Evolutionary conservation across 2,797 vertebrate genomes (phyloP).

Genomic region (Channallabes apus): DNA sequence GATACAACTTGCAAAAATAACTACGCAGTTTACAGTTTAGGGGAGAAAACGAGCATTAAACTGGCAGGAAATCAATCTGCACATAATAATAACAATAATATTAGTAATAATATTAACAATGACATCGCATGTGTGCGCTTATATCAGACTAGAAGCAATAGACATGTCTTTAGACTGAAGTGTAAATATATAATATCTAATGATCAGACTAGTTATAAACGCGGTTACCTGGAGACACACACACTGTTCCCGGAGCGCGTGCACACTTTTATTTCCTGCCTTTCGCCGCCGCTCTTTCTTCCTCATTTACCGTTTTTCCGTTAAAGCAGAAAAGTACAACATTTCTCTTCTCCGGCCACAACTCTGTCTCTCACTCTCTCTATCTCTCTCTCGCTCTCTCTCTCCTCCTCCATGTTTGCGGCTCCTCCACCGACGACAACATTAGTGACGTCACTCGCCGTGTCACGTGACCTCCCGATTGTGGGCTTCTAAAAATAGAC

Average conservation of each 20-base stretch:
- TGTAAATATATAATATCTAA: too few species aligned
- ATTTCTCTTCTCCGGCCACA: conserved; percentile 36
- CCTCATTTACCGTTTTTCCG: conserved; percentile 7
- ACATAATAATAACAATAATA: too few species aligned
- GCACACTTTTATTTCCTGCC: conserved; percentile 4
- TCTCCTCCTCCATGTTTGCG: conserved; percentile 76
- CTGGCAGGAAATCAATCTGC: neutral
- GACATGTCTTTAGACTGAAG: neutral
- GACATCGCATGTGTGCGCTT: neutral
- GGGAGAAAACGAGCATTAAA: neutral
- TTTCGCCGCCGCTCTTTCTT: neutral
- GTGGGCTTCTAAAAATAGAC: conserved; percentile 82
- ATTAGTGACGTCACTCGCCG: conserved; percentile 85
- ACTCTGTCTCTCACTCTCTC: conserved; percentile 15
- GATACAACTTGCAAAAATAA: neutral
- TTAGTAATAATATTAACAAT: neutral
- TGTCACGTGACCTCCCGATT: conserved; percentile 82
- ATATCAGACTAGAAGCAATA: neutral
- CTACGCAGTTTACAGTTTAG: neutral
- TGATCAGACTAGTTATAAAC: neutral
- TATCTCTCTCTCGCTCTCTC: too few species aligned
- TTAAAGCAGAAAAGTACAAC: conserved; percentile 38
- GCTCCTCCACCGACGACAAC: conserved; percentile 89
- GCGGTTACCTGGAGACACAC: conserved; percentile 9
- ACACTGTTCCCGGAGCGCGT: neutral